A percentile compares a stretch with the other conserved stretches of the same genome.
phyloP scores from a whole-genome alignment of 92 coral and sea anemone genomes.

The Palythoa heliodiscus region DNA sequence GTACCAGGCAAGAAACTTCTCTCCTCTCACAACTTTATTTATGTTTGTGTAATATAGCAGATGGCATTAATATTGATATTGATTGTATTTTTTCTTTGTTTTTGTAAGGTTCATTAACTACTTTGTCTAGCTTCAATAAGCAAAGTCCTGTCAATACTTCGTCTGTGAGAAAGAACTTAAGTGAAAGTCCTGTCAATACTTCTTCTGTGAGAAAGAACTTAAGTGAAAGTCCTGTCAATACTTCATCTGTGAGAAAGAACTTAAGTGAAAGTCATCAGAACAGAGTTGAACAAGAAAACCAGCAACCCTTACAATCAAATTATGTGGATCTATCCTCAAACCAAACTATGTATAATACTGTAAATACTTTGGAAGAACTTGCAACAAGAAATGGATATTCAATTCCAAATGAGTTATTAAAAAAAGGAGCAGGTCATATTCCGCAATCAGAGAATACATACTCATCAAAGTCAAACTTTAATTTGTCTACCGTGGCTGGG shows the following conservation, averaged over 20 bases:
- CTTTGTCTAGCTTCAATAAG: background rate
- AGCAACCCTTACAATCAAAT: conserved; percentile 19
- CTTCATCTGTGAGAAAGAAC: conserved; percentile 10
- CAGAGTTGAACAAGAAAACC: conserved; percentile 26
- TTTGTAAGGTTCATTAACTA: conserved; percentile 7
- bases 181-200: conserved; percentile 17
- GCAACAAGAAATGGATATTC: conserved; percentile 74
- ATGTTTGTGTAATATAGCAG: too few species aligned
- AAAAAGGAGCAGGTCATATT: conserved; percentile 53
- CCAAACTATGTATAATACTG: conserved; percentile 45
- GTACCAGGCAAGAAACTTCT: too few species aligned
- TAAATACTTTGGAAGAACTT: conserved; percentile 69
- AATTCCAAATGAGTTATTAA: conserved; percentile 49
- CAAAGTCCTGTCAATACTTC: conserved; percentile 22
- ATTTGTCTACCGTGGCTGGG: conserved; percentile 3
- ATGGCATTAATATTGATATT: background rate
- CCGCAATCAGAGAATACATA: background rate
- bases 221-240: conserved; percentile 19
- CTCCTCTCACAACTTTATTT: too few species aligned
- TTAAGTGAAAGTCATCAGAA: conserved; percentile 7
- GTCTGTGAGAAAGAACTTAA: conserved; percentile 4
- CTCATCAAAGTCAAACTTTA: conserved; percentile 3
- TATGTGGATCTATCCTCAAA: conserved; percentile 19
- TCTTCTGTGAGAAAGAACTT: conserved; percentile 6
- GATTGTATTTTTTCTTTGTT: background rate